Percentiles rank a stretch among this genome's conserved stretches.
Conservation (phyloP, 2,113 vertebrate genomes). For the Periophthalmus modestus region DNA sequence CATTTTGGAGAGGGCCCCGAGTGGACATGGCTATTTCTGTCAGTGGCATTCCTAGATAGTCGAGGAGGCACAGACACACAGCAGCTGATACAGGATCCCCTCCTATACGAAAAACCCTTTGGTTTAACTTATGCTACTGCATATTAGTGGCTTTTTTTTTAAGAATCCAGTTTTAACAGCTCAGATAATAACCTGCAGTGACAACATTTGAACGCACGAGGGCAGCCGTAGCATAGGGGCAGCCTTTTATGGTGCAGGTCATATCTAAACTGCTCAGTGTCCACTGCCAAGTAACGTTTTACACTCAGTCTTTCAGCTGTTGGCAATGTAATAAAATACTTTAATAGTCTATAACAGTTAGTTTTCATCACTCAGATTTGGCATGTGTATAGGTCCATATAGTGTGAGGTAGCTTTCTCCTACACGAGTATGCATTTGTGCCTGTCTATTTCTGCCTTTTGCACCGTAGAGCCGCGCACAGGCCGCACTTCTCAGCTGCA, state of each 20-base stretch:
- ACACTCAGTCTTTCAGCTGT: constrained; percentile 17
- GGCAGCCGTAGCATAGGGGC: constrained; percentile 68
- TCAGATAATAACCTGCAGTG: constrained; percentile 29
- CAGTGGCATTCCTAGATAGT: constrained; percentile 16
- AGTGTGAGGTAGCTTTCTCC: constrained; percentile 14
- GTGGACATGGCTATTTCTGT: constrained; percentile 32
- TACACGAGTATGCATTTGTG: constrained; percentile 33
- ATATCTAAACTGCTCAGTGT: rapidly evolving
- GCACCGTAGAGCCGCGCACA: neutral
- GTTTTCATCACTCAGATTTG: constrained; percentile 1
- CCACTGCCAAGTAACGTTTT: neutral
- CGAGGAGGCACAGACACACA: neutral
- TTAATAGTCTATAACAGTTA: constrained; percentile 1
- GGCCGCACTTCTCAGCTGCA: neutral
- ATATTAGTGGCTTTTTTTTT: neutral
- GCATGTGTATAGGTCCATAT: neutral
- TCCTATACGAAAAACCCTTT: no score
- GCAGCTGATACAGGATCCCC: constrained; percentile 1
- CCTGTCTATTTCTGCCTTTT: constrained; percentile 41
- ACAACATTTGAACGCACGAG: constrained; percentile 49
- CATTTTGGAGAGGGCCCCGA: neutral
- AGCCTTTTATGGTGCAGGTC: constrained; percentile 36
- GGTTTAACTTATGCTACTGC: no score
- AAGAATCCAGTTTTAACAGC: neutral
- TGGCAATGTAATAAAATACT: constrained; percentile 19